Evolutionary conservation across 2,888 invertebrate genomes (phyloP), one percentile per base, ranked within the genome.

Genomic region (Phortica okadai): DNA sequence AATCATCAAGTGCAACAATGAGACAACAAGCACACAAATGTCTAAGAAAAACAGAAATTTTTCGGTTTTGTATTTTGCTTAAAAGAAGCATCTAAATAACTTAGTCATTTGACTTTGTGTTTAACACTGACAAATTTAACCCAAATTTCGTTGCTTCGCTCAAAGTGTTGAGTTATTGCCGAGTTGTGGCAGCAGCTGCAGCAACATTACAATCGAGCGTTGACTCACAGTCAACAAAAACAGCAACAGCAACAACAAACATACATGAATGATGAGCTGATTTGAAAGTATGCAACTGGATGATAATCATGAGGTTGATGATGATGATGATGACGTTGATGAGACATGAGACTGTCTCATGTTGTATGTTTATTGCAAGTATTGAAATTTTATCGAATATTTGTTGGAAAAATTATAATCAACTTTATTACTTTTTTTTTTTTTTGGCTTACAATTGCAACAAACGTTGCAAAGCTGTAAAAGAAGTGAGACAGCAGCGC

Each of bases 231-330:
- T 33, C 33, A 33, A 33, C 33, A 2, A 33, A 33, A 5, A 5
- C 11, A 42, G 16, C 42, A 7, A 21, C 42, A 44, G 45, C 16
- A 42, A 16, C 42, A 44, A 3, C 50, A 50, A 50, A 50, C 50
- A 14, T 1, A 14, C 1, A 50, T 50, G 50, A 73, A 25, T 64
- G 62, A 77, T 76, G 74, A 76, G 77, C 77, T 79, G 10, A 82
- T 85, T 83, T 83, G 85, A 84, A 84, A 85, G 85, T 85, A 83
- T 80, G 11, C 25, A 85, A 82, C 83, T 85, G 81, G 84, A 87
- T 84, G 85, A 87, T 77, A 85, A 33, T 33, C 85, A 56, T n/a
- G 56, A 56, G 11, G 56, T n/a, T 56, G n/a, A 56, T 56, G 56
- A 56, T n/a, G 4, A n/a, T 56, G 56, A 8, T 56, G 6, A 56